Conservation (phyloP, 2,113 vertebrate species). For the Varanus komodoensis region DNA sequence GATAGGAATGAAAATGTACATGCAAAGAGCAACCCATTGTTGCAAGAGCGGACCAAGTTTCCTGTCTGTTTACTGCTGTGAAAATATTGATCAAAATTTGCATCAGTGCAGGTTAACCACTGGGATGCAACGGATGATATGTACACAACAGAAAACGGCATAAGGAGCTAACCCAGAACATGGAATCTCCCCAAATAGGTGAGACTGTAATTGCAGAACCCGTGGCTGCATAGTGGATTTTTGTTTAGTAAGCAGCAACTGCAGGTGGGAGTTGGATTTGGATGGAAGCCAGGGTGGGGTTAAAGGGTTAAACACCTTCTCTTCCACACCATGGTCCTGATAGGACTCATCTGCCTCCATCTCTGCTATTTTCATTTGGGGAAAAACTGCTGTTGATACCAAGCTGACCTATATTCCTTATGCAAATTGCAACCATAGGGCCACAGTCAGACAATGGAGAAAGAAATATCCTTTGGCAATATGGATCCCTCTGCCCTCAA, state of each 20-base stretch:
- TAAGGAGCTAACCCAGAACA: too few relatives aligned
- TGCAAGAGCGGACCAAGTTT: neutral
- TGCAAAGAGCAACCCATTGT: neutral
- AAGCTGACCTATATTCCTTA: neutral
- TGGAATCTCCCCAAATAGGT: neutral
- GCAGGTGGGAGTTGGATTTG: neutral
- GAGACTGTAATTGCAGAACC: neutral
- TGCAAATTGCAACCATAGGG: neutral
- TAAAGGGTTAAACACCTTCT: neutral
- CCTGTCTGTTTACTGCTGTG: neutral
- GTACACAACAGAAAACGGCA: neutral
- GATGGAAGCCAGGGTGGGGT: neutral
- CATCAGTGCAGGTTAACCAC: neutral
- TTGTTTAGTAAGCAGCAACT: neutral
- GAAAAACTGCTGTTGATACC: neutral
- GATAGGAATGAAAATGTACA: neutral
- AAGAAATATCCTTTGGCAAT: too few relatives aligned
- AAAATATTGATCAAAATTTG: constrained; percentile 34
- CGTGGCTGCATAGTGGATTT: neutral
- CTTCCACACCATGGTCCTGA: neutral
- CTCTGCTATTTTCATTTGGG: neutral
- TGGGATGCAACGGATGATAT: neutral
- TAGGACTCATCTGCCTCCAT: neutral
- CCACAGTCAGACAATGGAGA: neutral
- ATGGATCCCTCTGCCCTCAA: too few relatives aligned